phyloP scores from a whole-genome alignment of 2,888 invertebrate species.

The Charanyca ferruginea region DNA sequence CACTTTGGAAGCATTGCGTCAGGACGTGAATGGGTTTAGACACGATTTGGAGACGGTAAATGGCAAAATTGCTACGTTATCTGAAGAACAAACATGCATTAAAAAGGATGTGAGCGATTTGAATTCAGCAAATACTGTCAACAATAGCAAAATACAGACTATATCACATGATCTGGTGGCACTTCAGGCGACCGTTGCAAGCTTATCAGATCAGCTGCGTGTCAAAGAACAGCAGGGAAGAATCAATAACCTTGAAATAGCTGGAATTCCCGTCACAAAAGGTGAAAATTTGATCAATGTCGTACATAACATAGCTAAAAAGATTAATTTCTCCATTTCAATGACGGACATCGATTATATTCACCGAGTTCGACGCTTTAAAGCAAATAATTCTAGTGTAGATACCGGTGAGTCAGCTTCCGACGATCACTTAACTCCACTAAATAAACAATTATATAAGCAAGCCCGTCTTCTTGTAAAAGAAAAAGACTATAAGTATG shows the following conservation, averaged over 20 bases:
- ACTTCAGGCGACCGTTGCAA: constrained; percentile 5
- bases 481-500: not conserved
- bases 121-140: not conserved
- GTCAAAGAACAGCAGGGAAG: constrained; percentile 1
- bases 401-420: constrained; percentile 1
- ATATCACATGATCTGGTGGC: not conserved
- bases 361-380: not conserved
- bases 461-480: constrained; percentile 1
- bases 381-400: not conserved
- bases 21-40: constrained; percentile 2
- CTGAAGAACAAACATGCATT: not conserved
- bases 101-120: constrained; percentile 1
- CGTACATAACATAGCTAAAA: not conserved
- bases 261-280: not conserved
- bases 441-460: constrained; percentile 6
- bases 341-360: not conserved
- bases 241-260: constrained; percentile 6
- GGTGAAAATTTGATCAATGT: not conserved
- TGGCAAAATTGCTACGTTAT: not conserved
- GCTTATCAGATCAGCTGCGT: not conserved
- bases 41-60: constrained; percentile 3
- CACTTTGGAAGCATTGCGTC: constrained; percentile 1
- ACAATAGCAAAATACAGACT: constrained; percentile 6
- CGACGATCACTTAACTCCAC: not conserved
- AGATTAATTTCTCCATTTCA: not conserved